Evolutionary conservation across 2,888 invertebrate species (phyloP), one percentile per base, ranked within the genome.

Genomic region (Drosophila neutralis): DNA sequence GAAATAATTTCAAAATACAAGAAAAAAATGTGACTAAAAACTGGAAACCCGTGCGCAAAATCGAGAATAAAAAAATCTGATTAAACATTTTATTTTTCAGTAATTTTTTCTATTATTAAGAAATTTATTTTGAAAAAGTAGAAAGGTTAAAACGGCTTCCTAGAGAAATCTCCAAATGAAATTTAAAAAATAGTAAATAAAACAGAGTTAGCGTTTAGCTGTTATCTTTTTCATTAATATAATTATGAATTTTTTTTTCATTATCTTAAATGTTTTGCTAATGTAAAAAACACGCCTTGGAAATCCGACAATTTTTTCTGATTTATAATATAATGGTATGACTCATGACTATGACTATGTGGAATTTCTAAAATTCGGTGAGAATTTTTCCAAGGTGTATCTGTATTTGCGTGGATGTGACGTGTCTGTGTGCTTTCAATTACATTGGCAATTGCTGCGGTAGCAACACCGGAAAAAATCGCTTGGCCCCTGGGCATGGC

Each of bases 381-480:
- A 1, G 21, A 11, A 11, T 21, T 45, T 24, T 45, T 24, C 24
- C 4, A 24, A 8, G 2, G 8, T 56, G 53, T 15, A 35, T 40
- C 6, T 40, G 21, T 35, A 38, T 45, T 4, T 24, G 15, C 8
- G 24, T 24, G 45, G 45, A 24, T 15, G 7, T 2, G 13, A 38
- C 33, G 31, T 64, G 38, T 51, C 31, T 65, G 68, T 63, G 65
- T 59, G 54, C 38, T 76, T 85, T 81, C 84, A 89, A 85, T 89
- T 89, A 87, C 75, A 79, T 77, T 85, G 82, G 79, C 89, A 89
- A 84, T 87, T 76, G 85, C 72, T 79, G 82, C 72, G 89, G 84
- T 79, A 84, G 77, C 73, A 78, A 36, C 71, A 56, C 68, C 69
- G 73, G 69, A 53, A 73, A 76, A 67, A 73, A 77, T 65, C 63